phyloP scores from a whole-genome alignment of 2,888 invertebrate species.

The Horisme vitalbata region DNA sequence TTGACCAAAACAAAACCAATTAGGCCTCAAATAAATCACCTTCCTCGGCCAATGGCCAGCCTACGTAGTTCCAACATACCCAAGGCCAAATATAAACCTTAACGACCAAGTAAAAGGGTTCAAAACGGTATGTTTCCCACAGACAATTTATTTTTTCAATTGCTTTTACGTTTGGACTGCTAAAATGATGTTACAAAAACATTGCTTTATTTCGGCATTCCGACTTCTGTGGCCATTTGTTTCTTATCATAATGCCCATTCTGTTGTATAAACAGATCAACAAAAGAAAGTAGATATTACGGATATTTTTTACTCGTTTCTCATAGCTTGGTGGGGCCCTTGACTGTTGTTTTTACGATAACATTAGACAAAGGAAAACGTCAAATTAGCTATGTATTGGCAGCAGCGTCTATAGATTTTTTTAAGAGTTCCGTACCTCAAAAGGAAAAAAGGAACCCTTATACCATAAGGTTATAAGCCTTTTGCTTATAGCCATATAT shows the following conservation, averaged over 20 bases:
- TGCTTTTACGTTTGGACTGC: constrained; percentile 34
- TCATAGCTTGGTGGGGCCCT: too few relatives aligned
- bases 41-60: constrained; percentile 38
- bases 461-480: too few relatives aligned
- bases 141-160: constrained; percentile 38
- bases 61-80: constrained; percentile 41
- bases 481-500: too few relatives aligned
- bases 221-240: constrained; percentile 11
- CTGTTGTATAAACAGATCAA: constrained; percentile 18
- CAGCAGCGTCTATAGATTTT: too few relatives aligned
- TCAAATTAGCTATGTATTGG: too few relatives aligned
- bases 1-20: constrained; percentile 73
- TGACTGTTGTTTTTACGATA: too few relatives aligned
- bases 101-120: neutral
- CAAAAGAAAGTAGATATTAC: constrained; percentile 4
- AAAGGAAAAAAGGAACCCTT: too few relatives aligned
- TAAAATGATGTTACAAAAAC: constrained; percentile 41
- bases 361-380: too few relatives aligned
- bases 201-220: constrained; percentile 29
- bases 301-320: too few relatives aligned
- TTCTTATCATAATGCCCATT: constrained; percentile 22
- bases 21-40: constrained; percentile 70
- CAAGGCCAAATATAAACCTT: constrained; percentile 21
- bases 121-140: neutral
- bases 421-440: too few relatives aligned